Base-by-base conservation (phyloP, 2,797 vertebrate species). In the Rhabdophis nuchalis region DNA sequence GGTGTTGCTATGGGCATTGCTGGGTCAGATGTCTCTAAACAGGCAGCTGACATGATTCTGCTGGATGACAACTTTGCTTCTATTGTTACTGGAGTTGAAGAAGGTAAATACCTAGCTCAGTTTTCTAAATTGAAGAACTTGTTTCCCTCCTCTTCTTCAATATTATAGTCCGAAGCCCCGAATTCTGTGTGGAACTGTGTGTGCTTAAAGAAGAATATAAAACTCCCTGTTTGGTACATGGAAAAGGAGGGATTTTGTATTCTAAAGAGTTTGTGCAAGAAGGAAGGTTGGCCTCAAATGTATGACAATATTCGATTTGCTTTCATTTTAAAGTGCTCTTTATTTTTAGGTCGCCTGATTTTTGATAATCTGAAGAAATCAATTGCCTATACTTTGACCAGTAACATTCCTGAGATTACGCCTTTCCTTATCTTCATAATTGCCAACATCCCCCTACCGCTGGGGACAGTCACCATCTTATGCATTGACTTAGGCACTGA, bases 301-400 rank as follows among this genome's bases (percentile, higher is more conserved):
- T 29, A 0, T 72, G 25, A 16, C 13, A 4, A 72, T 72, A 9
- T 20, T 29, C 9, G 11, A 25, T 23, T 86, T 82, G 41, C 92
- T 8, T 72, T 91, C 16, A 91, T 60, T 92, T 23, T 25, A 90
- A 41, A 58, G 27, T 46, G 36, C 23, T 93, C 93, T 90, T 91
- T 91, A 94, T 61, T 92, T 61, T 3, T 92, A 99, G 99, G 99
- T 54, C 99, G 99, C 93, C 98, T 99, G 96, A 99, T 99, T 97
- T 99, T 99, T 94, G 99, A 99, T 97, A 99, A 99, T 97, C 97
- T 99, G 97, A 99, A 99, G 97, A 99, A 99, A 95, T 99, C 99
- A 89, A 99, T 99, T 72, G 99, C 99, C 90, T 99, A 99, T 96
- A 99, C 99, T 12, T 97, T 99, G 96, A 99, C 99, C 96, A 99